Percentiles rank a stretch among this genome's conserved stretches.
Conservation (phyloP, 2,113 vertebrate genomes). For the Sclerurus mexicanus region DNA sequence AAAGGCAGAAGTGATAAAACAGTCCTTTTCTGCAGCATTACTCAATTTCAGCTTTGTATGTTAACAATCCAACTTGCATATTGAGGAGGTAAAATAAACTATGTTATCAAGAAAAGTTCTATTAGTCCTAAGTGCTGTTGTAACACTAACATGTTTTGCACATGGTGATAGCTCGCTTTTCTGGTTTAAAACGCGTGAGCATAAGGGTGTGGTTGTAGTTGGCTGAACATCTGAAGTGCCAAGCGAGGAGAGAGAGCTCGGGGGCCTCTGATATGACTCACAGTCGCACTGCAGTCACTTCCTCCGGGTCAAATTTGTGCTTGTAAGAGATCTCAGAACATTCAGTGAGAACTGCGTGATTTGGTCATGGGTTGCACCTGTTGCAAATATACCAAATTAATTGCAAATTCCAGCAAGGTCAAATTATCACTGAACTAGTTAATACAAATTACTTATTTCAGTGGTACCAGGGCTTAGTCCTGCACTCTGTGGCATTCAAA, state of each 20-base stretch:
- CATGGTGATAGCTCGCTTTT: not conserved
- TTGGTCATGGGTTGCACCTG: not conserved
- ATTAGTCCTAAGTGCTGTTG: not conserved
- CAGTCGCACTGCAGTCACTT: not conserved
- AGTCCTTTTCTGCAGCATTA: not conserved
- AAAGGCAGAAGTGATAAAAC: not conserved
- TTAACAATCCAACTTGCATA: not conserved
- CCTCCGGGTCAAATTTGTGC: not conserved
- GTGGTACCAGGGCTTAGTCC: not conserved
- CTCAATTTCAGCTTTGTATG: not conserved
- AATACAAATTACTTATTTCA: not conserved
- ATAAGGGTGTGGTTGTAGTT: not conserved
- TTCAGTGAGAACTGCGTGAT: not conserved
- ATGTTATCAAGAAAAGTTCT: not conserved
- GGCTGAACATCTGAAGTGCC: not conserved
- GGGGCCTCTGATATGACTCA: not conserved
- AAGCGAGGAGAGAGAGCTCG: accelerated
- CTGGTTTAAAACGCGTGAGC: not conserved
- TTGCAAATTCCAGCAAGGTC: not conserved
- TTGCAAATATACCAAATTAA: not conserved
- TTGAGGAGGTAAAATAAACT: not conserved
- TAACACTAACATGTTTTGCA: not conserved
- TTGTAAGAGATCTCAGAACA: not conserved
- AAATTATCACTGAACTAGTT: not conserved
- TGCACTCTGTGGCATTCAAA: not conserved